Evolutionary conservation across 2,888 invertebrate species (phyloP).

Genomic region (Hydrotaea cyrtoneurina): DNA sequence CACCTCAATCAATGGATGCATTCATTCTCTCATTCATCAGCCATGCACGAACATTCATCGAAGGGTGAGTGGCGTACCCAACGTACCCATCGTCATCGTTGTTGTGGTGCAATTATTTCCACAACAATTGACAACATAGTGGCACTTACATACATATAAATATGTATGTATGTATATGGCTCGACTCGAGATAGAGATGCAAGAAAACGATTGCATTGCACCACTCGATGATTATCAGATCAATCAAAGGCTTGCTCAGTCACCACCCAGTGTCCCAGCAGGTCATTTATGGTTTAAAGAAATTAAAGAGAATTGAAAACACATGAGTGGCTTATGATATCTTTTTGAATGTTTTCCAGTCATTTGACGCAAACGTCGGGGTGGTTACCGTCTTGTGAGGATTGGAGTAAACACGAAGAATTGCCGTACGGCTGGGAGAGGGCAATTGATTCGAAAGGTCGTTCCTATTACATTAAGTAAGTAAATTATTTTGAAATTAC

Average conservation of each 20-base stretch:
- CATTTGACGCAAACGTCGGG: constrained; percentile 91
- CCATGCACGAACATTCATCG: neutral
- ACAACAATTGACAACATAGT: neutral
- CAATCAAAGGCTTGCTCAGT: no score
- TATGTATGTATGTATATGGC: neutral
- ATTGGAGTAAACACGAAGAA: constrained; percentile 86
- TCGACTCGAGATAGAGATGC: no score
- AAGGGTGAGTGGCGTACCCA: neutral
- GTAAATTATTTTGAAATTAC: constrained; percentile 71
- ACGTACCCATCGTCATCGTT: neutral
- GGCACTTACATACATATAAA: constrained; percentile 10
- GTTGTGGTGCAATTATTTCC: constrained; percentile 1
- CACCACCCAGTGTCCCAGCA: no score
- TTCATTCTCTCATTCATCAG: neutral
- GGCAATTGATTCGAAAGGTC: constrained; percentile 90
- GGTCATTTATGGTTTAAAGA: no score
- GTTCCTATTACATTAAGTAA: constrained; percentile 91
- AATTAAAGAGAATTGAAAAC: neutral
- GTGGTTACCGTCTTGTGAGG: constrained; percentile 94
- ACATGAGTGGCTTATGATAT: neutral
- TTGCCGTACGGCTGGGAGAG: constrained; percentile 96
- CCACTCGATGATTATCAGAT: no score
- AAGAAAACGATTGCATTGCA: no score
- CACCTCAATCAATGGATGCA: constrained; percentile 4
- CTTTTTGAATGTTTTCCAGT: constrained; percentile 82